Evolutionary conservation across 1,140 invertebrate species (phyloP), one percentile per base, ranked within the genome.

Genomic region (Carposina sasakii): DNA sequence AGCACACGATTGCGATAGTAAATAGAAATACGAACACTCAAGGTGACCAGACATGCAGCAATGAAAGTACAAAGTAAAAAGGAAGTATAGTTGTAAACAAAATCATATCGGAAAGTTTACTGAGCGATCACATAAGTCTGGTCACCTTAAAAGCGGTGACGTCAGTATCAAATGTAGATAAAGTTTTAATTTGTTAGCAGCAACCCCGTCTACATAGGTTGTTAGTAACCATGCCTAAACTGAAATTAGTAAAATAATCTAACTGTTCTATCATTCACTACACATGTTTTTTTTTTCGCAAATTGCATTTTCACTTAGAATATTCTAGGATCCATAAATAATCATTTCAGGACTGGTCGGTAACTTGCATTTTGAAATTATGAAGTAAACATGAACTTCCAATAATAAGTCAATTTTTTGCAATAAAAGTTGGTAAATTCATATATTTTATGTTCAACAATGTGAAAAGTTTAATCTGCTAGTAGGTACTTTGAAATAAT

Each of bases 21-120:
- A 49, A 43, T 39, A 47, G 55, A 47, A 65, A 56, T 53, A 52
- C 43, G 60, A 60, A 60, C 56, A 60, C 33, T 64, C 40, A 81
- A 81, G 79, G 71, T 77, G 77, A 81, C 79, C 79, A 84, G 79
- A 84, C 79, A 81, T 79, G 79, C 79, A 84, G 79, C 63, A 81
- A 84, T 76, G 77, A 77, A 61, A 39, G 54, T 52, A 52, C 55
- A 56, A 28, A 52, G n/a, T n/a, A 57, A 51, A 42, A 51, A 40
- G 31, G 40, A 17, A 54, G 12, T 17, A 36, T 36, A 16, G 10
- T 36, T 13, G 15, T 28, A n/a, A 31, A 28, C 19, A 22, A 37
- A 39, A 21, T 41, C 20, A 44, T 24, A 21, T 44, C 37, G 39
- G 17, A 44, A 39, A 39, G 43, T 51, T 28, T 34, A 53, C 26